Conservation (phyloP, 1,140 invertebrate species). For the Eulimnadia texana region DNA sequence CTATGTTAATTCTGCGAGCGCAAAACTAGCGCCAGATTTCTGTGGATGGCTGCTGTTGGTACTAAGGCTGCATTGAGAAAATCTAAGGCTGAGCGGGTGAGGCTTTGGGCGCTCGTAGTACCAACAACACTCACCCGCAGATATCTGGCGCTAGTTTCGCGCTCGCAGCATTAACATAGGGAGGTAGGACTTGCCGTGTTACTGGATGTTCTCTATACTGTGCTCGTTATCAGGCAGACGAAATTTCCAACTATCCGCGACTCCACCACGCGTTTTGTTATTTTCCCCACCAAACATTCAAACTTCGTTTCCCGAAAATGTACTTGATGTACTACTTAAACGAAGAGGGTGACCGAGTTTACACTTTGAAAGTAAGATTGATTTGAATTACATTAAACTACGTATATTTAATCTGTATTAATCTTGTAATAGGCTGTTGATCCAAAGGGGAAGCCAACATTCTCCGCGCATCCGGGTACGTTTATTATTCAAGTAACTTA, state of each 20-base stretch:
- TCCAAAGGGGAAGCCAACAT: slow-evolving; percentile 57
- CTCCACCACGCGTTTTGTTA: slow-evolving; percentile 1
- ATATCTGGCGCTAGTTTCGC: no score
- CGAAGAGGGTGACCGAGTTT: slow-evolving; percentile 48
- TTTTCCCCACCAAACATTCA: neutral
- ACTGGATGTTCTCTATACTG: no score
- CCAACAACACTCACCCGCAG: no score
- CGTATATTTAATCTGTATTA: neutral
- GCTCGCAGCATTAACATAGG: no score
- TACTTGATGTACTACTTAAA: slow-evolving; percentile 61
- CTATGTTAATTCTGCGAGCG: no score
- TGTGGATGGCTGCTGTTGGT: no score
- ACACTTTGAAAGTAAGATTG: slow-evolving; percentile 48
- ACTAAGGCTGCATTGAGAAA: no score
- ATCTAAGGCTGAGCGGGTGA: no score
- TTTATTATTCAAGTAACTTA: neutral
- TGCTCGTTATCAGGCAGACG: neutral
- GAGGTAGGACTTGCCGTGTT: no score
- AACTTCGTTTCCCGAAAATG: slow-evolving; percentile 36
- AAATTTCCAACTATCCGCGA: no score
- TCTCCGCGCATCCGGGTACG: slow-evolving; percentile 73
- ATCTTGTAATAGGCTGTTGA: slow-evolving; percentile 46
- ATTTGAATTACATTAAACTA: neutral
- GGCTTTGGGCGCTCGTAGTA: no score
- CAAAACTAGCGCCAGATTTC: no score